Conservation (phyloP, 2,888 invertebrate species). For the Pachydiplax longipennis region DNA sequence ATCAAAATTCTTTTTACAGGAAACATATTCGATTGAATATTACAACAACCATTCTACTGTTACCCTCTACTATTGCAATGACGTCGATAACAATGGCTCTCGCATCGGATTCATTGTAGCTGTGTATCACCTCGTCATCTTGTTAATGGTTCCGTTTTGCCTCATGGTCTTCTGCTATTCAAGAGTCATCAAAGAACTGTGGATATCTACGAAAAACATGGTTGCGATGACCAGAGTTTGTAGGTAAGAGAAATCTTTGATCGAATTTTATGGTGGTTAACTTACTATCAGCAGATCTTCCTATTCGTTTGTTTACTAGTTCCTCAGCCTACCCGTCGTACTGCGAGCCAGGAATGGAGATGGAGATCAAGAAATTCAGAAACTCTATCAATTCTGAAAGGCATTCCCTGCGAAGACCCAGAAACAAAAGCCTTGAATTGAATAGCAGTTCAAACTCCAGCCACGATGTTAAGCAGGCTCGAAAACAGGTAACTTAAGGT, state of each 20-base stretch:
- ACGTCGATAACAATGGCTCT: constrained; percentile 49
- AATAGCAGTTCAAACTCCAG: constrained; percentile 33
- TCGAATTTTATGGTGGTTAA: background rate
- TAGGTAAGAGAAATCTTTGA: constrained; percentile 47
- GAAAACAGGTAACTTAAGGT: constrained; percentile 54
- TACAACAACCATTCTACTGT: constrained; percentile 56
- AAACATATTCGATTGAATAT: constrained; percentile 53
- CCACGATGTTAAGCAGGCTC: constrained; percentile 55
- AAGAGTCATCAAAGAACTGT: constrained; percentile 58
- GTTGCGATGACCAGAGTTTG: constrained; percentile 56
- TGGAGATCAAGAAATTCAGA: background rate
- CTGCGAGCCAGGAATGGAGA: background rate
- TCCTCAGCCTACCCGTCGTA: background rate
- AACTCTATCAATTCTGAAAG: background rate
- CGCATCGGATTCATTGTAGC: constrained; percentile 53
- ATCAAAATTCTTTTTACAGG: constrained; percentile 51
- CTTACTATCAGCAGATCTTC: background rate
- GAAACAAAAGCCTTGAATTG: background rate
- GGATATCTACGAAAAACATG: constrained; percentile 58
- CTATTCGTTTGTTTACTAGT: background rate
- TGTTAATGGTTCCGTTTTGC: constrained; percentile 57
- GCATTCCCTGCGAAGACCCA: background rate
- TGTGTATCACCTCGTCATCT: constrained; percentile 56
- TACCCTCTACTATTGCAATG: constrained; percentile 57
- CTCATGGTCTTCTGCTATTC: constrained; percentile 59